A percentile compares a stretch with the other conserved stretches of the same genome.
Conservation (phyloP, 2,797 vertebrate species). For the Molossus molossus region DNA sequence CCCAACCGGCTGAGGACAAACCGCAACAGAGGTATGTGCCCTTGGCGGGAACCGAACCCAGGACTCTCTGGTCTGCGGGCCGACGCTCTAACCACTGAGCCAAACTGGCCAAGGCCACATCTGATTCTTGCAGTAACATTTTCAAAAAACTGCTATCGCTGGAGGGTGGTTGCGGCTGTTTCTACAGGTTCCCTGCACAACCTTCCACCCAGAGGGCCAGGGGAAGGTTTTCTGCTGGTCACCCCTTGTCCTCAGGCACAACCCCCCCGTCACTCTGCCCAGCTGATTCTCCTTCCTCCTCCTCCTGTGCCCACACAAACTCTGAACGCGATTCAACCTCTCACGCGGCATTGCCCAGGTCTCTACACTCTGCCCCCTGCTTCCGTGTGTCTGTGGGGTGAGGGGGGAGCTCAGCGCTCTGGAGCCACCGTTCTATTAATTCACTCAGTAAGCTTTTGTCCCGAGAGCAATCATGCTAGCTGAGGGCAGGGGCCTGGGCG, state of each 20-base stretch:
- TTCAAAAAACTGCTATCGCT: background rate
- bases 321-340: conserved; percentile 1
- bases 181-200: background rate
- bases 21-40: too few species aligned
- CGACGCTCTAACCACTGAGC: too few species aligned
- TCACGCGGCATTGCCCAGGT: background rate
- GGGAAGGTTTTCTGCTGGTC: background rate
- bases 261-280: background rate
- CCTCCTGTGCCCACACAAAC: background rate
- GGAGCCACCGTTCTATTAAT: conserved; percentile 39
- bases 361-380: background rate
- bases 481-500: conserved; percentile 27
- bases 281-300: background rate
- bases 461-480: conserved; percentile 52
- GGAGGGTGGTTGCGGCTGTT: background rate
- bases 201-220: background rate
- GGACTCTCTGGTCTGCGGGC: too few species aligned
- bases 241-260: background rate
- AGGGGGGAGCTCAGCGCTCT: too few species aligned
- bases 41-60: too few species aligned
- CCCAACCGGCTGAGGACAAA: too few species aligned
- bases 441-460: conserved; percentile 56
- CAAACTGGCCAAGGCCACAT: background rate
- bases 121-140: background rate
- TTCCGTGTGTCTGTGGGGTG: background rate